Percentiles rank a stretch among this genome's conserved stretches.
Evolutionary conservation across 2,113 vertebrate species (phyloP).

Genomic region (Mesocricetus auratus): DNA sequence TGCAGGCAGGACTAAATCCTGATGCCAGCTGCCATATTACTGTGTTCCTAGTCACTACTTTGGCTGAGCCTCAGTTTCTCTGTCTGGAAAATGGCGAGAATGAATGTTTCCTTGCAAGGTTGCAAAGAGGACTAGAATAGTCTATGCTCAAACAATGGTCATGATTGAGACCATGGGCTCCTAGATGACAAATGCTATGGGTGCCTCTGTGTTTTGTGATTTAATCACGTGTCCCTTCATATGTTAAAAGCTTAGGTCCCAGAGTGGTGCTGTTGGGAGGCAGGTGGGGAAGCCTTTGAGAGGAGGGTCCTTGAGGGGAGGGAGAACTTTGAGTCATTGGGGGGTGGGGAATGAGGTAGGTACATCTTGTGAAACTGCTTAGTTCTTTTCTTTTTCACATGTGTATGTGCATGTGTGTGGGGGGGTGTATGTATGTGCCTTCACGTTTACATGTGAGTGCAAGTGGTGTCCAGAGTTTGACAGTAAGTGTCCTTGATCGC

Average conservation of each 20-base stretch:
- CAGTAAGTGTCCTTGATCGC: not conserved
- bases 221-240: not conserved
- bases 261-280: not conserved
- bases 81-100: not conserved
- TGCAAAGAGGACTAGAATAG: not conserved
- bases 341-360: not conserved
- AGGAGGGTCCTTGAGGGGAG: not conserved
- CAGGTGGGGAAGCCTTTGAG: not conserved
- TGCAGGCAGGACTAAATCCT: not conserved
- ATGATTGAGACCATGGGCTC: not conserved
- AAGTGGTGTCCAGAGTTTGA: not conserved
- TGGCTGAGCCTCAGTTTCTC: not conserved
- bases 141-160: not conserved
- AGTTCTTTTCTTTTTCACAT: not conserved
- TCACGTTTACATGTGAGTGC: not conserved
- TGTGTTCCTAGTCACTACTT: conserved; percentile 11
- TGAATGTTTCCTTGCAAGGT: not conserved
- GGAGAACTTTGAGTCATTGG: not conserved
- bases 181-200: not conserved
- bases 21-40: not conserved
- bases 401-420: not conserved
- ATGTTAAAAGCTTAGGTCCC: not conserved
- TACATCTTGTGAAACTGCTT: not conserved
- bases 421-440: no score
- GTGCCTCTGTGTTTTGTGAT: not conserved